Base-by-base conservation (phyloP, 2,888 invertebrate species). In the Diadromus collaris region DNA sequence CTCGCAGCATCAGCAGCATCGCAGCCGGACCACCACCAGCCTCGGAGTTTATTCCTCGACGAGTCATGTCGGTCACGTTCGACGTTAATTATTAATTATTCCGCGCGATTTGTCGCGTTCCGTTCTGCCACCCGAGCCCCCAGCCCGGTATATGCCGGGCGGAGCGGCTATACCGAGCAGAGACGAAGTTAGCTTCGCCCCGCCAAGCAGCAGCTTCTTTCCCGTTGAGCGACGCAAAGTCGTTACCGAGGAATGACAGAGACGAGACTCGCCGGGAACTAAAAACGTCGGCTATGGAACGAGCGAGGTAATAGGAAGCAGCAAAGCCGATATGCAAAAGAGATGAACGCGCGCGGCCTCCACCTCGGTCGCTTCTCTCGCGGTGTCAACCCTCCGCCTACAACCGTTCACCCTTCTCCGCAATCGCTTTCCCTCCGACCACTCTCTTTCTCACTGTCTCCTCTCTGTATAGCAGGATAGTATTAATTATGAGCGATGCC, bases 41-140 rank as follows among this genome's bases (percentile, higher is more conserved):
- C 56, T 68, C 44, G n/a, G 41, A 67, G 75, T 69, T 71, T 74
- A 67, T 69, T 60, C 73, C 73, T 67, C 71, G 71, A 41, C 69
- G 64, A 67, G 69, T 67, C 73, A 71, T 64, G 67, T 78, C 80
- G 78, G 80, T 82, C 83, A 83, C 83, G 83, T 82, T 77, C 76
- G 81, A 78, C 80, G 83, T 83, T 84, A 83, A 84, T 83, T 83
- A 84, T 84, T 83, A 84, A 84, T 84, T 83, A 84, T 83, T 84
- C 80, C 84, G 74, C 79, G 79, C 84, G 83, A 84, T 84, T 83
- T 82, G 74, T 76, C 81, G 76, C 81, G 51, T 58, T 51, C 69
- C 69, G 63, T 64, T 61, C 44, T 68, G 24, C 24, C 29, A 32
- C 19, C 29, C 34, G 32, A n/a, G n/a, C 38, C 38, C 58, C 46